phyloP scores from a whole-genome alignment of 2,113 vertebrate genomes.

The Cricetomys ansorgei region DNA sequence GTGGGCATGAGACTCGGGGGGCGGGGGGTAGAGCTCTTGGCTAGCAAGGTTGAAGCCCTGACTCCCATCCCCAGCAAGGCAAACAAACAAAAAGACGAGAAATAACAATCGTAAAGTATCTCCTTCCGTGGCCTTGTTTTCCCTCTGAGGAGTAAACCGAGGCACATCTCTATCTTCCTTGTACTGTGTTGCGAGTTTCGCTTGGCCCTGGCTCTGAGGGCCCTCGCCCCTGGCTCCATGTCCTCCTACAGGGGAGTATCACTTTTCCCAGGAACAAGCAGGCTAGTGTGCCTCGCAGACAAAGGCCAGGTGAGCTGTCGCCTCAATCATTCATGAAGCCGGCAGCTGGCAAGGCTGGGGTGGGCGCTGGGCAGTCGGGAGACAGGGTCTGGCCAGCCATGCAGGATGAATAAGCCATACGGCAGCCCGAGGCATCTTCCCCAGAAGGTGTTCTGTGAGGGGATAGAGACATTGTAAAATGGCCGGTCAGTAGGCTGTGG shows the following conservation, averaged over 20 bases:
- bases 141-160: not conserved
- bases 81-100: not conserved
- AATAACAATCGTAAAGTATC: too few species aligned
- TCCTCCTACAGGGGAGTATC: not conserved
- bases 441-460: not conserved
- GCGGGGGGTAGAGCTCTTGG: not conserved
- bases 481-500: too few species aligned
- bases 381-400: not conserved
- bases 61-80: not conserved
- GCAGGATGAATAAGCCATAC: accelerated
- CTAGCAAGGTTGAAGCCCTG: not conserved
- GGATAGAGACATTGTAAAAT: not conserved
- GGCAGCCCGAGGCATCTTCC: not conserved
- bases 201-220: not conserved
- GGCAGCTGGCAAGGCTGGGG: conserved; percentile 49
- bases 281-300: not conserved
- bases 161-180: not conserved
- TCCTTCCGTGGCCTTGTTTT: not conserved
- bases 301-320: not conserved
- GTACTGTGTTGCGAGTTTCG: not conserved
- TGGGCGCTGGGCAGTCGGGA: not conserved
- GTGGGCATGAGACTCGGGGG: too few species aligned
- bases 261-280: conserved; percentile 3
- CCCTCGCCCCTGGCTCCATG: not conserved
- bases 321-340: conserved; percentile 76